A percentile compares a stretch with the other conserved stretches of the same genome.
Conservation (phyloP, 1,140 invertebrate genomes). For the Hormaphis cornu region DNA sequence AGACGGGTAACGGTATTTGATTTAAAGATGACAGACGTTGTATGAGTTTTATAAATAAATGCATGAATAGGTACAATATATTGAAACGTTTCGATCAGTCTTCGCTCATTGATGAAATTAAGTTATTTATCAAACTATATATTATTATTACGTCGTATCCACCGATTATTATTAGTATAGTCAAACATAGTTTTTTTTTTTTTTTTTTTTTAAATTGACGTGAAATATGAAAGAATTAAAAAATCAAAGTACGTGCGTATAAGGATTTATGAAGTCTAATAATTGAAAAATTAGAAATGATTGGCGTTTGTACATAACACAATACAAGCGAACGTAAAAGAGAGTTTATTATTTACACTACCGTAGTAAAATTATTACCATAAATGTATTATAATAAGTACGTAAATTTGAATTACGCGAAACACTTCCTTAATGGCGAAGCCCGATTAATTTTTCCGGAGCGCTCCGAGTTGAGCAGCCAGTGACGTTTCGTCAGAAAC, state of each 20-base stretch:
- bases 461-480: slow-evolving; percentile 16
- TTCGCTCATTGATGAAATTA: slow-evolving; percentile 8
- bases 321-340: slow-evolving; percentile 2
- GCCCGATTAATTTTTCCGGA: slow-evolving; percentile 7
- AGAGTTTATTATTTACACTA: slow-evolving; percentile 18
- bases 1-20: neutral
- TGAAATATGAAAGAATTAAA: neutral
- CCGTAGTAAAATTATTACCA: too few relatives aligned
- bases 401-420: neutral
- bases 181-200: neutral
- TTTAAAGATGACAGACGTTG: neutral
- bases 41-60: neutral
- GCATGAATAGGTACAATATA: slow-evolving; percentile 4
- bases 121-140: neutral
- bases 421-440: neutral
- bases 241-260: neutral
- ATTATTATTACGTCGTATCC: neutral
- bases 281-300: neutral
- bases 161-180: neutral
- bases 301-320: neutral
- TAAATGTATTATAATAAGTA: neutral
- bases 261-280: neutral
- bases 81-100: slow-evolving; percentile 13
- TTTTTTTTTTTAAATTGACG: too few relatives aligned
- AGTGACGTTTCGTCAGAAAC: slow-evolving; percentile 8